Evolutionary conservation across 2,888 invertebrate genomes (phyloP).

Genomic region (Caenorhabditis plicata): DNA sequence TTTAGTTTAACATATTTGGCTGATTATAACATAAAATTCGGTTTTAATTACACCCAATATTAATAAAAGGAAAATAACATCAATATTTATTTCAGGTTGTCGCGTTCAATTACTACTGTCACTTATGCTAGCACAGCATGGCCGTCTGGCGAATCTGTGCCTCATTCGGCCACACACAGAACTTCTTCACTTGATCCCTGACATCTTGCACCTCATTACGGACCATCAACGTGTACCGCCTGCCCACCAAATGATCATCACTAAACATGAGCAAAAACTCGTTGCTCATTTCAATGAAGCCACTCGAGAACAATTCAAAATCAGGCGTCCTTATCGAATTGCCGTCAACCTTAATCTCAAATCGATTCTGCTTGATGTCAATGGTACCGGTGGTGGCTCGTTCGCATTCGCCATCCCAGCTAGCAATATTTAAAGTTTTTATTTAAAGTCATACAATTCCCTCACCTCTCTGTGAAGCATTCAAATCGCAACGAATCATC

Average conservation of each 20-base stretch:
- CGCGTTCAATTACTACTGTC: conserved; percentile 65
- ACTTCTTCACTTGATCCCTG: not conserved
- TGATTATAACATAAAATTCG: too few species aligned
- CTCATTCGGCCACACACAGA: conserved; percentile 45
- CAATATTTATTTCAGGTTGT: conserved; percentile 46
- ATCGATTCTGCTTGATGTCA: conserved; percentile 17
- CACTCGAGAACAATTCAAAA: conserved; percentile 32
- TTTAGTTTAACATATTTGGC: too few species aligned
- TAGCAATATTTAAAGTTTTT: too few species aligned
- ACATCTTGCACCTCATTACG: conserved; percentile 6
- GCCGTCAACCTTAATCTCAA: conserved; percentile 22
- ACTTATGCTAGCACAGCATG: conserved; percentile 51
- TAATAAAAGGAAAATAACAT: not conserved
- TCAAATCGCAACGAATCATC: conserved; percentile 22
- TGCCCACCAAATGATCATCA: conserved; percentile 42
- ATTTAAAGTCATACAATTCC: too few species aligned
- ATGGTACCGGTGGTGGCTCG: conserved; percentile 27
- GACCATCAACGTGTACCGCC: conserved; percentile 46
- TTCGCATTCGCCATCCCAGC: conserved; percentile 50
- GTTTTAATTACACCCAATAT: too few species aligned
- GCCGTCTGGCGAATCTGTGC: conserved; percentile 31
- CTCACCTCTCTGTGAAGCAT: conserved; percentile 36
- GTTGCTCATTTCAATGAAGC: conserved; percentile 29
- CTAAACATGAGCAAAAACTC: conserved; percentile 24
- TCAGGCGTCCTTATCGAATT: conserved; percentile 31